phyloP scores from a whole-genome alignment of 92 coral and sea anemone genomes.

The Epizoanthus rinbou region DNA sequence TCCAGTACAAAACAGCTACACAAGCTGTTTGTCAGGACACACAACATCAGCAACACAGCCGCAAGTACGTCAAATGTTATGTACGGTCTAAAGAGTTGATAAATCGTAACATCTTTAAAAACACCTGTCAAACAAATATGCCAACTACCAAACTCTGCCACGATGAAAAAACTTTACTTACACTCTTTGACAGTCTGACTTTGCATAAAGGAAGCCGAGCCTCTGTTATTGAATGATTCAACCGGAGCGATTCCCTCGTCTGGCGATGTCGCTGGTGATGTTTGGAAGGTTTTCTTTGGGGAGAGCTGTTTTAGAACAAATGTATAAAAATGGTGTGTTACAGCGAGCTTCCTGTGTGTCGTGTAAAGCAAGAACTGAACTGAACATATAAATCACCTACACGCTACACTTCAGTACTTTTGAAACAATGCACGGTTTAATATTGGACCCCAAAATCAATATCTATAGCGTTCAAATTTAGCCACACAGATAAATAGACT shows the following conservation, averaged over 20 bases:
- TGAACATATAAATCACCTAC: constrained; percentile 1
- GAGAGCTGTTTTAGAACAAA: constrained; percentile 33
- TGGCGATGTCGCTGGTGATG: constrained; percentile 3
- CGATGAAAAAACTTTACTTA: neutral
- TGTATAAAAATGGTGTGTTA: neutral
- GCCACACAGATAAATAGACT: neutral
- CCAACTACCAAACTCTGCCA: no score
- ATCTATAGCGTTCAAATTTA: neutral
- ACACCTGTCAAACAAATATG: no score
- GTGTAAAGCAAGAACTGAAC: constrained; percentile 9
- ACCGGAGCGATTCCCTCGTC: constrained; percentile 43
- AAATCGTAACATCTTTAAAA: no score
- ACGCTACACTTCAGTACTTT: neutral
- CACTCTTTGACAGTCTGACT: constrained; percentile 40
- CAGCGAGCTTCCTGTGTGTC: constrained; percentile 6
- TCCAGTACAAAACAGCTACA: no score
- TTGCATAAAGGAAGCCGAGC: constrained; percentile 37
- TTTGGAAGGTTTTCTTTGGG: constrained; percentile 34
- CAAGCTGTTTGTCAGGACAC: no score
- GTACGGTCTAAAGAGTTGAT: no score
- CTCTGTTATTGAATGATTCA: constrained; percentile 39
- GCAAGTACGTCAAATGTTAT: no score
- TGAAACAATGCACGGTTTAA: neutral
- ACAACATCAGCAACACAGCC: no score
- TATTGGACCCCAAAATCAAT: constrained; percentile 18